Base-by-base conservation (phyloP, 2,888 invertebrate species). In the Harpagoxenus sublaevis region DNA sequence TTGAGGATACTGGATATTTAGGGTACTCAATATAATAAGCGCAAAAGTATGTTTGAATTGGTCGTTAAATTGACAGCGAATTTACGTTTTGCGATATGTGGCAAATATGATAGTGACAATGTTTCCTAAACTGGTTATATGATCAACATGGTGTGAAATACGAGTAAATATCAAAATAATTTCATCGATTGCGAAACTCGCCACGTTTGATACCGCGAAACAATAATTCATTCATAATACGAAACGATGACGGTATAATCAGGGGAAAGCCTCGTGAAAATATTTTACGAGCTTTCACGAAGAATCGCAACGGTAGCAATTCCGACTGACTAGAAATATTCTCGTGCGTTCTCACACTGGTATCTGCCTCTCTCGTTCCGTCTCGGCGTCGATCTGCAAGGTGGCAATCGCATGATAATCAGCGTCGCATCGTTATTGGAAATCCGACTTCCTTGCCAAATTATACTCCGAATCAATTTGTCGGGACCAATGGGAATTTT, bases 371-470 rank as follows among this genome's bases (percentile, higher is more conserved):
- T 70, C 53, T 71, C 78, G 66, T 68, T 63, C 42, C 82, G 70
- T 74, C 62, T 57, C 66, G 42, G 31, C 70, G 63, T 73, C 66
- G 85, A 85, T 83, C 89, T 73, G 74, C 84, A 85, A 90, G 86
- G 86, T 86, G 91, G 87, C 86, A 90, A 89, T 89, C 89, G 87
- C 87, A 88, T 88, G 88, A 88, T 90, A 90, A 90, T 90, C 88
- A 87, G 88, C 78, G 89, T 86, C 91, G 85, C 87, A 83, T 89
- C 87, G 88, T 87, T 91, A 89, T 90, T 89, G 91, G 89, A 89
- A 90, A 89, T 90, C 86, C 89, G 87, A 90, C 90, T 89, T 89
- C 88, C 86, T 85, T 85, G 89, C 87, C 89, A 86, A 90, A 90
- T 90, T 88, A 86, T 87, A 75, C 87, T 53, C 77, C 75, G 83